A percentile compares a stretch with the other conserved stretches of the same genome.
phyloP scores from a whole-genome alignment of 1,140 invertebrate species.

The Scaptomyza hsui region DNA sequence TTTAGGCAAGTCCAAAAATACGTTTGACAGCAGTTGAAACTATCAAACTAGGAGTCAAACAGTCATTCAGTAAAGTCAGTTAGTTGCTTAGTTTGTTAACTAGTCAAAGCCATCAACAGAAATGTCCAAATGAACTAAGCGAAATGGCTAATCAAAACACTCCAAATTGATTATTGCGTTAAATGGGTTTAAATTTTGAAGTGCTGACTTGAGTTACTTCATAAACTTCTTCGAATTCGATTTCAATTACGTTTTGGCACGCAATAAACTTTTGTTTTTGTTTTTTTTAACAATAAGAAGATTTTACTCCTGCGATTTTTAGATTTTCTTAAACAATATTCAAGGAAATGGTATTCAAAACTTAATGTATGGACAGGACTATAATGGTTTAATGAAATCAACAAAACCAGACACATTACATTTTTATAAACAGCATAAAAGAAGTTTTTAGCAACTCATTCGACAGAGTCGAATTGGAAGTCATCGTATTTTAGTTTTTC shows the following conservation, averaged over 20 bases:
- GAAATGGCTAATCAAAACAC: neutral
- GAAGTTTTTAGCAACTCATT: constrained; percentile 42
- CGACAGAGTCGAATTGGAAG: constrained; percentile 35
- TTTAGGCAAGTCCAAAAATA: constrained; percentile 1
- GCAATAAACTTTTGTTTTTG: too few species aligned
- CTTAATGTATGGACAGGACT: too few species aligned
- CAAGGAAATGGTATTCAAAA: too few species aligned
- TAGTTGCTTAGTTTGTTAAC: constrained; percentile 41
- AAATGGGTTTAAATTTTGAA: neutral
- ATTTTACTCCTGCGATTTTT: too few species aligned
- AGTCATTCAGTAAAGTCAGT: constrained; percentile 18
- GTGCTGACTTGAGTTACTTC: too few species aligned
- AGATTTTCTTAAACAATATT: too few species aligned
- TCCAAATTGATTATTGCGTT: constrained; percentile 7
- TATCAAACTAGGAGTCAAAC: constrained; percentile 11
- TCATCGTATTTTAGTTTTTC: constrained; percentile 18
- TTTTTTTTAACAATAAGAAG: too few species aligned
- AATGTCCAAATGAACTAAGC: constrained; percentile 19
- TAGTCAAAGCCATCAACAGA: constrained; percentile 33
- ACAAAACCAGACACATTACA: constrained; percentile 3
- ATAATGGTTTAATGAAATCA: too few species aligned
- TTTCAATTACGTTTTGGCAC: too few species aligned
- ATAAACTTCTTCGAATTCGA: too few species aligned
- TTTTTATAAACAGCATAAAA: constrained; percentile 49
- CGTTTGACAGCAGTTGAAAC: constrained; percentile 34